A percentile compares a stretch with the other conserved stretches of the same genome.
These are phyloP conservation scores for Planiliza haematocheilus DNA, from an alignment of 2,113 vertebrate genomes.

Conservation along the genomic window DNA sequence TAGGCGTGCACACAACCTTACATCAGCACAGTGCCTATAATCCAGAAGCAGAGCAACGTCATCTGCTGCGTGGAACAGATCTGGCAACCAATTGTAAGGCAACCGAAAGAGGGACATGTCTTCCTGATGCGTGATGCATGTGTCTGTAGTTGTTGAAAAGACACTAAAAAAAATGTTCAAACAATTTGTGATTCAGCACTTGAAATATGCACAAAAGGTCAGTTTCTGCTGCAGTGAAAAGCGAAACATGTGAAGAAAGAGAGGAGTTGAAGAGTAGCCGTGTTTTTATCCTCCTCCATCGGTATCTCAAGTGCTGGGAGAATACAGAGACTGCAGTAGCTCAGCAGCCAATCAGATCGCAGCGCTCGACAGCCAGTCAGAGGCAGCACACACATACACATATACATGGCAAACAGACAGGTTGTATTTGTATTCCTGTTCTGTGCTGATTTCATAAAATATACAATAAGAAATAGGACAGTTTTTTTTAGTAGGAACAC, in stretches of 20 bases:
- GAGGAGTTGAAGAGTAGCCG: slow-evolving; percentile 22
- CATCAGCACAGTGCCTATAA: slow-evolving; percentile 17
- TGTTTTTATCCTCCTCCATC: slow-evolving; percentile 60
- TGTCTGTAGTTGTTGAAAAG: slow-evolving; percentile 14
- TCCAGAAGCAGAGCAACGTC: slow-evolving; percentile 49
- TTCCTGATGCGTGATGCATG: slow-evolving; percentile 5
- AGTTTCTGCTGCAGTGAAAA: not conserved
- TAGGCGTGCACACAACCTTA: not conserved
- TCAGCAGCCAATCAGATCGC: slow-evolving; percentile 71
- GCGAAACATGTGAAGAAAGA: not conserved
- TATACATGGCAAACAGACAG: slow-evolving; percentile 25
- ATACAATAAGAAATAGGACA: not conserved
- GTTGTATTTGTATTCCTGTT: slow-evolving; percentile 11
- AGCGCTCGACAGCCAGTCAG: slow-evolving; percentile 50
- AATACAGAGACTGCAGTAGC: slow-evolving; percentile 75
- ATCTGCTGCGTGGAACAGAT: slow-evolving; percentile 2
- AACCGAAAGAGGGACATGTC: not conserved
- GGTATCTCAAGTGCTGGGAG: slow-evolving; percentile 56
- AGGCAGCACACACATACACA: slow-evolving; percentile 42
- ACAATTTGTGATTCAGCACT: not conserved
- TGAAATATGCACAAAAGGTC: not conserved
- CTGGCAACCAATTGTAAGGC: slow-evolving; percentile 21
- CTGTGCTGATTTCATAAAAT: slow-evolving; percentile 17
- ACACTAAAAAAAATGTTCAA: not conserved
- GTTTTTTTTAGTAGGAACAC: not conserved